Evolutionary conservation across 1,140 invertebrate genomes (phyloP), one percentile per base, ranked within the genome.

Genomic region (Meloidogyne chitwoodi): DNA sequence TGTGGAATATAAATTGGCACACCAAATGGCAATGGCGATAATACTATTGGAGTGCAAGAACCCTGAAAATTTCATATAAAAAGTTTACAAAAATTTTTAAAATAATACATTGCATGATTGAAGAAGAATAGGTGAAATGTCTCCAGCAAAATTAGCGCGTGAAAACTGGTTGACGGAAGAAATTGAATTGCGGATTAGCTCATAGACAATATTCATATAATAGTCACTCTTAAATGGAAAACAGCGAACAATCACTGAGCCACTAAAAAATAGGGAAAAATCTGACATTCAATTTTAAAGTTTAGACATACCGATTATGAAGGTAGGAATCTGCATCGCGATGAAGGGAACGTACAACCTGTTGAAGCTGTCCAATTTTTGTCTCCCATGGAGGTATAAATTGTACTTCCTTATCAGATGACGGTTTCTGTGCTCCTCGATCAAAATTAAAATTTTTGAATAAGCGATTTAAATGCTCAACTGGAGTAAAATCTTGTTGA

Each of bases 331-430:
- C 24, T 22, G 71, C 24, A 63, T 73, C 64, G 2, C 44, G 71
- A 34, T 27, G 56, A 38, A 73, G 24, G 12, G 56, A 26, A 3
- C 71, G n/a, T 5, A 64, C 56, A 27, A 73, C 71, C 14, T 73
- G 71, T 63, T 73, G 71, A 24, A 73, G 71, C 71, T 73, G 71
- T 22, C 71, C 71, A 31, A 73, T 73, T 26, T 73, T 73, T 1
- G 71, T 61, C 27, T 64, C 71, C 71, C 71, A 73, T 16, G 71
- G 71, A 29, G 71, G 71, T 34, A 64, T 63, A 22, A 73, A 73
- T 22, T 63, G 56, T 29, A 73, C 12, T 62, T 72, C 44, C 26
- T 48, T 62, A 19, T 64, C 65, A 44, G 41, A 16, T 16, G 41
- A 44, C 48, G 19, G 0, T 56, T n/a, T 56, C 10, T 56, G 48